Evolutionary conservation across 2,888 invertebrate species (phyloP).

Genomic region (Autographa gamma): DNA sequence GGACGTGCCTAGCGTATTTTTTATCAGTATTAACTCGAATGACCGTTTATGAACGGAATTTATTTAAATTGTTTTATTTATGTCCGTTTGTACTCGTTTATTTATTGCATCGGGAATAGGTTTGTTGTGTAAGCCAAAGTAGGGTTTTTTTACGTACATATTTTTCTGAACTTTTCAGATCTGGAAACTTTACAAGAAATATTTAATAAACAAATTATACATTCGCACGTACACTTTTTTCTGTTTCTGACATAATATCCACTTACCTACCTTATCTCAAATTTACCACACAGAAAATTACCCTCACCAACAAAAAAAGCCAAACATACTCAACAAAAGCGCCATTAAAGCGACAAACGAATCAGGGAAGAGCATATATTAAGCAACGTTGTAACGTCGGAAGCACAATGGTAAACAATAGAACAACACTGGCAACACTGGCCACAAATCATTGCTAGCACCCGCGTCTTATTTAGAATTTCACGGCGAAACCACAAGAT

Average conservation of each 20-base stretch:
- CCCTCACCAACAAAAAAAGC: background rate
- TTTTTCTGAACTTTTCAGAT: background rate
- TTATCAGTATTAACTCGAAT: slow-evolving; percentile 50
- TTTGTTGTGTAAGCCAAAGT: background rate
- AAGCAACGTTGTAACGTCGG: slow-evolving; percentile 54
- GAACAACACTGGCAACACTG: slow-evolving; percentile 68
- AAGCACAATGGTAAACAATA: slow-evolving; percentile 50
- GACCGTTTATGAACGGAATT: slow-evolving; percentile 53
- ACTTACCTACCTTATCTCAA: background rate
- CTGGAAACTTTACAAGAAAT: background rate
- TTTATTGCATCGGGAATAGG: slow-evolving; percentile 14
- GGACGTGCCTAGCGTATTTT: slow-evolving; percentile 47
- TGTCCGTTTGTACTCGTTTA: slow-evolving; percentile 33
- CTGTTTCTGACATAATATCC: background rate
- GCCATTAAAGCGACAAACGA: slow-evolving; percentile 49
- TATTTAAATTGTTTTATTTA: slow-evolving; percentile 57
- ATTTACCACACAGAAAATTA: background rate
- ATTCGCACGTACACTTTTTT: no score
- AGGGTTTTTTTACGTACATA: background rate
- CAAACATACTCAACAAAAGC: slow-evolving; percentile 35
- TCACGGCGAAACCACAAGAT: slow-evolving; percentile 57
- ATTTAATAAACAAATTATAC: no score
- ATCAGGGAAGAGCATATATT: slow-evolving; percentile 40
- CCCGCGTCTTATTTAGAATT: slow-evolving; percentile 68
- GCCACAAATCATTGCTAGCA: slow-evolving; percentile 69